Base-by-base conservation (phyloP, 2,113 vertebrate species). In the Python bivittatus region DNA sequence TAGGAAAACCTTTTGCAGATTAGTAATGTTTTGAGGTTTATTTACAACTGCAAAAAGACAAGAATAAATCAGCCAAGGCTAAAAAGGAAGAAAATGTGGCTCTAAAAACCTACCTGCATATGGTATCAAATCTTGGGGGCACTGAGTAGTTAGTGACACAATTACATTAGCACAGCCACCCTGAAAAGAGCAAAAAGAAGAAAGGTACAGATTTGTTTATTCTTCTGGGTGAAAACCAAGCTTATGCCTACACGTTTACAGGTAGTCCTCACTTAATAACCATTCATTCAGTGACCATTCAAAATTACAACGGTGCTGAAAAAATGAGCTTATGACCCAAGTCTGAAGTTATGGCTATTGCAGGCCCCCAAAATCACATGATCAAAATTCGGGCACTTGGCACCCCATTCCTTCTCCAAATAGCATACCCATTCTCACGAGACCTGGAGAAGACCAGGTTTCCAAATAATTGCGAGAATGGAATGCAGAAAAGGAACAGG, bases 91-190 rank as follows among this genome's bases (percentile, higher is more conserved):
- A 22, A 79, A 79, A 79, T 22, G 17, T 79, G 72, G 17, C 25
- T 29, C 17, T 29, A 85, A 22, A 23, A 25, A 1, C 93, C 94
- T 97, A 99, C 99, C 99, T 96, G 99, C 99, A 97, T 99, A 98
- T 52, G 99, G 98, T 33, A 98, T 98, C 91, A 99, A 97, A 95
- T 99, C 99, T 96, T 99, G 99, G 90, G 99, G 99, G 96, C 99
- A 99, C 95, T 99, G 99, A 79, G 99, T 99, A 1, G 99, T 98
- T 95, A 99, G 97, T 0, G 99, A 99, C 44, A 99, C 99, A 48
- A 99, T 98, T 33, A 99, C 99, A 95, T 98, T 99, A 57, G 99
- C 99, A 97, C 99, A 99, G 95, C 99, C 99, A 83, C 99, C 99
- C 99, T 99, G 92, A 20, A 96, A 89, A 95, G 93, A 88, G 92